A percentile compares a stretch with the other conserved stretches of the same genome.
Conservation (phyloP, 2,888 invertebrate genomes). For the Drosophila paramelanica region DNA sequence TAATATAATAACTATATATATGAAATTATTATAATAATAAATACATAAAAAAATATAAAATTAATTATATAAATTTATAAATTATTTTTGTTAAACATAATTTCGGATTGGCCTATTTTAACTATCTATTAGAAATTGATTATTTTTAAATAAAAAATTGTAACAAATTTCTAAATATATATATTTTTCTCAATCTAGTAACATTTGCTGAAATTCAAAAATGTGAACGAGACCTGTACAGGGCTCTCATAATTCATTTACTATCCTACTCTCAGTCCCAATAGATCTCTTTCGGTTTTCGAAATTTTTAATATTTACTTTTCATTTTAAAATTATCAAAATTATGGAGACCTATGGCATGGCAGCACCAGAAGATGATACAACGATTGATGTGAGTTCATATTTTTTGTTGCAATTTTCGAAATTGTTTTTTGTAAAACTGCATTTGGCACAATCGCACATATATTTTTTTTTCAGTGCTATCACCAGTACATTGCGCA, state of each 20-base stretch:
- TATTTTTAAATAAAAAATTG: no score
- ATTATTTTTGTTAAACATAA: no score
- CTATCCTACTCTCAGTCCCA: not conserved
- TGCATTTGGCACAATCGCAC: no score
- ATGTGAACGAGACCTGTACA: not conserved
- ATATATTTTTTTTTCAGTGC: constrained; percentile 1
- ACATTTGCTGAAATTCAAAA: not conserved
- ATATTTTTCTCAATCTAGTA: constrained; percentile 11
- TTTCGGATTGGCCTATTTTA: no score
- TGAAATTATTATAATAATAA: no score
- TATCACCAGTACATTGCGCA: constrained; percentile 31
- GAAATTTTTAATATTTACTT: constrained; percentile 18
- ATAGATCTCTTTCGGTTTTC: constrained; percentile 9
- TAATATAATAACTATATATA: no score
- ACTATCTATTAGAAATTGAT: no score
- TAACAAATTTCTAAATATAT: no score
- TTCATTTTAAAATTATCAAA: constrained; percentile 18
- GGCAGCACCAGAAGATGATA: constrained; percentile 27
- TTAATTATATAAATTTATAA: no score
- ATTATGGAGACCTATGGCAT: constrained; percentile 38
- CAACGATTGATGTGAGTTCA: constrained; percentile 12
- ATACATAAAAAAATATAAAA: no score
- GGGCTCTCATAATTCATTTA: not conserved
- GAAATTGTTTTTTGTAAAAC: no score
- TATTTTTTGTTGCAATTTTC: not conserved